Conservation (phyloP, 2,888 invertebrate genomes). For the Melanophora roralis region DNA sequence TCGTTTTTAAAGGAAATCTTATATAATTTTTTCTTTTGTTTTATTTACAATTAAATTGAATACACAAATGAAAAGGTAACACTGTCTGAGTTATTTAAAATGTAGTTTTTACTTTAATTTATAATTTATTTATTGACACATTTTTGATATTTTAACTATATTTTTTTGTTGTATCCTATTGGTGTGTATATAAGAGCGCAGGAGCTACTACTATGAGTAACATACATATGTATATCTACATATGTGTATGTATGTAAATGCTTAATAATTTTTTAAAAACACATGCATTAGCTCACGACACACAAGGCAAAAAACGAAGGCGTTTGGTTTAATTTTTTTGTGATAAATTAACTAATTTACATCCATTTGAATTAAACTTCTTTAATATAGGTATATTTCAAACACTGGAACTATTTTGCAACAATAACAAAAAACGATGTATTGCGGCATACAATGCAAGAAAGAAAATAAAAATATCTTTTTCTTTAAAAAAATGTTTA, state of each 20-base stretch:
- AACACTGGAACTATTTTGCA: neutral
- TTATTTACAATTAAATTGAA: neutral
- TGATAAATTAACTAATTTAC: neutral
- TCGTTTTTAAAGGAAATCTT: neutral
- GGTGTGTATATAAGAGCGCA: neutral
- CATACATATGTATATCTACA: neutral
- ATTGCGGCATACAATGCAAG: too few species aligned
- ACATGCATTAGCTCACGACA: neutral
- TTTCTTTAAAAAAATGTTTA: too few species aligned
- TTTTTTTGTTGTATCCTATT: neutral
- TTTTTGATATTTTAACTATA: neutral
- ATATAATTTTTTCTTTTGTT: neutral
- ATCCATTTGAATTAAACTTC: neutral
- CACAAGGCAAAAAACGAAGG: constrained; percentile 54
- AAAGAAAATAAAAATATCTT: too few species aligned
- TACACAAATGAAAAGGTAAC: constrained; percentile 49
- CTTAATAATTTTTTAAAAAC: constrained; percentile 11
- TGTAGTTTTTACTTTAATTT: neutral
- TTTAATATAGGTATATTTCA: neutral
- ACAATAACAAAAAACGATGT: too few species aligned
- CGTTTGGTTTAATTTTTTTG: constrained; percentile 23
- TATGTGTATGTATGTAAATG: neutral
- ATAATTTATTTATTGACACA: neutral
- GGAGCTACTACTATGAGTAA: neutral
- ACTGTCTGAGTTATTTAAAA: constrained; percentile 6